phyloP scores from a whole-genome alignment of 1,140 invertebrate genomes.

The Drosophila santomea region DNA sequence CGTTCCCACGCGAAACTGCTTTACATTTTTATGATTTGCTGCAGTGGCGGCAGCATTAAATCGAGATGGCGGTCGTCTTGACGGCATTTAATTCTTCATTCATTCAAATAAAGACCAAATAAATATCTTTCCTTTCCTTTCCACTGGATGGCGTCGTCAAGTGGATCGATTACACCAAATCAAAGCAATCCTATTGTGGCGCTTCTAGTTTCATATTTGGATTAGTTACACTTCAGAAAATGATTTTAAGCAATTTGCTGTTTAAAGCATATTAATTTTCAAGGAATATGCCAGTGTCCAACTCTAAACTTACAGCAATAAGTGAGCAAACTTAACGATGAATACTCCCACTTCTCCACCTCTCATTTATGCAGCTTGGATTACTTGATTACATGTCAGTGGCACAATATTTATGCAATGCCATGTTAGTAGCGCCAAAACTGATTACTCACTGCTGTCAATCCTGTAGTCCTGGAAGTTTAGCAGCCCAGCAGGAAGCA shows the following conservation, averaged over 20 bases:
- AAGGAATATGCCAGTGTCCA: too few species aligned
- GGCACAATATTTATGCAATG: not conserved
- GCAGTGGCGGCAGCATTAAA: too few species aligned
- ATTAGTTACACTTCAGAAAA: too few species aligned
- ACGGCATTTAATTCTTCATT: not conserved
- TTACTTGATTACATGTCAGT: constrained; percentile 2
- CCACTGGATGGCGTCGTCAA: not conserved
- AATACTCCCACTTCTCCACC: too few species aligned
- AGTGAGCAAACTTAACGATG: too few species aligned
- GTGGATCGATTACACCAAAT: constrained; percentile 18
- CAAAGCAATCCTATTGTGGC: not conserved
- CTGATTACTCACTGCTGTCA: constrained; percentile 26
- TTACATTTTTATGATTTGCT: not conserved
- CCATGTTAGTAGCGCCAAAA: constrained; percentile 10
- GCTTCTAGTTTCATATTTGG: too few species aligned
- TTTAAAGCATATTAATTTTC: too few species aligned
- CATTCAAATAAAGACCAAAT: not conserved
- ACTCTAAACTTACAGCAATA: too few species aligned
- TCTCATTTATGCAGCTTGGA: not conserved
- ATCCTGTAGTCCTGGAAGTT: not conserved
- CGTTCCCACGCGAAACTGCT: not conserved
- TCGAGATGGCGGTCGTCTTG: too few species aligned
- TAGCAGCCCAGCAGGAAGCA: constrained; percentile 19
- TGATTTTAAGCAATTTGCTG: too few species aligned
- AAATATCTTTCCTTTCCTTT: not conserved